A percentile compares a stretch with the other conserved stretches of the same genome.
These are phyloP conservation scores for Cydia splendana DNA, from an alignment of 1,140 invertebrate species.

Conservation along the genomic window DNA sequence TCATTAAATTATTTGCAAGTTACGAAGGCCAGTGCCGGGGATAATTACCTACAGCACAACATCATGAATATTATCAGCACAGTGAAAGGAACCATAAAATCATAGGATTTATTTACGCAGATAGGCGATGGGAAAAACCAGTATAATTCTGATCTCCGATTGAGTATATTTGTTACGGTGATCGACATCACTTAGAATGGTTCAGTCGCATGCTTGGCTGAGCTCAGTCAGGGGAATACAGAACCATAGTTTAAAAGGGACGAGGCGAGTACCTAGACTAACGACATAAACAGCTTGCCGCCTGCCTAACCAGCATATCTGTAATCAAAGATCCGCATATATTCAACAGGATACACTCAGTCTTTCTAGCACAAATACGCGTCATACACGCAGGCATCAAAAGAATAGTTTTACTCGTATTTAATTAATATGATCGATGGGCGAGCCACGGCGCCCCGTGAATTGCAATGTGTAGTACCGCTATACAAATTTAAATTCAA, in stretches of 20 bases:
- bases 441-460: slow-evolving; percentile 50
- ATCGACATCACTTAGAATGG: not conserved
- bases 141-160: not conserved
- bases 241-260: not conserved
- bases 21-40: not conserved
- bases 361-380: slow-evolving; percentile 31
- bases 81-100: slow-evolving; percentile 7
- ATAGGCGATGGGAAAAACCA: not conserved
- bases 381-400: slow-evolving; percentile 36
- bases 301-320: not conserved
- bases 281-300: not conserved
- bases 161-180: not conserved
- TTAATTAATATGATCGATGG: slow-evolving; percentile 71
- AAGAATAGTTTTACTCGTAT: slow-evolving; percentile 36
- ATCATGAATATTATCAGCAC: slow-evolving; percentile 4
- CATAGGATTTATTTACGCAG: not conserved
- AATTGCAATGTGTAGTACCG: slow-evolving; percentile 71
- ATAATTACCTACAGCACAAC: not conserved
- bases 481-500: slow-evolving; percentile 77
- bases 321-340: slow-evolving; percentile 15
- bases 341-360: slow-evolving; percentile 30
- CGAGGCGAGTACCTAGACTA: not conserved
- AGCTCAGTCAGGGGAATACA: not conserved
- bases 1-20: not conserved
- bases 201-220: not conserved